Evolutionary conservation across 2,113 vertebrate genomes (phyloP).

Genomic region (Cepphus grylle): DNA sequence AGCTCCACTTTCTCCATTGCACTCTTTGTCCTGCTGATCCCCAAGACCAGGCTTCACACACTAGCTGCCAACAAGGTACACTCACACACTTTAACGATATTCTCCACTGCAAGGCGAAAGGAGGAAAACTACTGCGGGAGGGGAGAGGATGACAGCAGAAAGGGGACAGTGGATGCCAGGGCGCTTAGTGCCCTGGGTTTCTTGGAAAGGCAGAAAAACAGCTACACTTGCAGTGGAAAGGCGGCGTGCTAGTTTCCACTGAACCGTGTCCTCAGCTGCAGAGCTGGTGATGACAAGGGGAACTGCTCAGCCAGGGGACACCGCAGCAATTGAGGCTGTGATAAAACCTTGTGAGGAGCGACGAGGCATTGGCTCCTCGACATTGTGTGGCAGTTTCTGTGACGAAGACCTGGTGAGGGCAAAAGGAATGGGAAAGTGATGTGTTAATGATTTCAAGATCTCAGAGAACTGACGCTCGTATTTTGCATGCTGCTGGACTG

Average conservation of each 20-base stretch:
- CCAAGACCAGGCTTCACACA: rapidly evolving
- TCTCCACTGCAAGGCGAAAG: neutral
- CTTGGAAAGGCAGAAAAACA: neutral
- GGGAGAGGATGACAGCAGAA: neutral
- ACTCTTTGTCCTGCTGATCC: too few relatives aligned
- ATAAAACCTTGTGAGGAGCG: neutral
- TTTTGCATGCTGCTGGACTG: neutral
- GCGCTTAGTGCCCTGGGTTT: neutral
- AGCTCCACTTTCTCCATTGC: neutral
- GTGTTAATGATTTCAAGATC: neutral
- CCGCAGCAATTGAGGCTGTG: rapidly evolving
- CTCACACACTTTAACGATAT: neutral
- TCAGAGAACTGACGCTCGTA: neutral
- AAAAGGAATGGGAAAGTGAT: neutral
- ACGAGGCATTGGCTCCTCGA: rapidly evolving
- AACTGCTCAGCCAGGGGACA: neutral
- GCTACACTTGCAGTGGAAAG: neutral
- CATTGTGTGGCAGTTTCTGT: neutral
- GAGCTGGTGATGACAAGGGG: neutral
- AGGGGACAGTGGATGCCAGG: neutral
- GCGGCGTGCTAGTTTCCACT: neutral
- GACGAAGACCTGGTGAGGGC: neutral
- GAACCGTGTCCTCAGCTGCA: neutral
- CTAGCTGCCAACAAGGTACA: neutral
- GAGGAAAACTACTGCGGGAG: neutral